Evolutionary conservation across 2,888 invertebrate species (phyloP), one percentile per base, ranked within the genome.

Genomic region (Chrysina gloriosa): DNA sequence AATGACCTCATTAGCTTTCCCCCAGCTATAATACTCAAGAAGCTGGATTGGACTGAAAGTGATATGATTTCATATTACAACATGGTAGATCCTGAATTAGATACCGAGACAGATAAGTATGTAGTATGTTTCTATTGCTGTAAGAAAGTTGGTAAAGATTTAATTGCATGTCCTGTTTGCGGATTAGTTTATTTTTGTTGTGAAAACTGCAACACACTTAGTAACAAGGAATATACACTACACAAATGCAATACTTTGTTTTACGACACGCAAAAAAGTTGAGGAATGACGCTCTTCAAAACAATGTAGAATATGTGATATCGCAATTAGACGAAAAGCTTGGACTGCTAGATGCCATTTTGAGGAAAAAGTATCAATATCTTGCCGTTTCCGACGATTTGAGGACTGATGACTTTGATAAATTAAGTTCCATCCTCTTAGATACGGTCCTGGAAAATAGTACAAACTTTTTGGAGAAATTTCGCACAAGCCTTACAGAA

Each of bases 61-160:
- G 42, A 63, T 0, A 3, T 54, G 0, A 42, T 54, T 2, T 7
- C 7, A 4, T 4, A 47, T 23, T 39, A 68, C 3, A 52, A 67
- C 27, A 56, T 72, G 27, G 34, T 48, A 3, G 71, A 71, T 27
- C 72, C 71, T 11, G 75, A 70, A 67, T 64, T 69, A 4, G 73
- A 73, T 63, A 65, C 54, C n/a, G 58, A 71, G 47, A 63, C 63
- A 27, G 64, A 72, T 3, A 77, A 77, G 61, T 82, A 81, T 67
- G 71, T 74, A 16, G 79, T 82, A 0, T 83, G 83, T 61, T 82
- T 77, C 52, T 73, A 81, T 61, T 83, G 83, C 65, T 69, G 77
- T 9, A 70, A 72, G 63, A 74, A 73, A 42, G 52, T 68, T 16
- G 68, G 73, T 29, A 76, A 77, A 64, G 65, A 70, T 5, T 70